A percentile compares a stretch with the other conserved stretches of the same genome.
phyloP scores from a whole-genome alignment of 1,140 invertebrate species.

The Aplysia californica region DNA sequence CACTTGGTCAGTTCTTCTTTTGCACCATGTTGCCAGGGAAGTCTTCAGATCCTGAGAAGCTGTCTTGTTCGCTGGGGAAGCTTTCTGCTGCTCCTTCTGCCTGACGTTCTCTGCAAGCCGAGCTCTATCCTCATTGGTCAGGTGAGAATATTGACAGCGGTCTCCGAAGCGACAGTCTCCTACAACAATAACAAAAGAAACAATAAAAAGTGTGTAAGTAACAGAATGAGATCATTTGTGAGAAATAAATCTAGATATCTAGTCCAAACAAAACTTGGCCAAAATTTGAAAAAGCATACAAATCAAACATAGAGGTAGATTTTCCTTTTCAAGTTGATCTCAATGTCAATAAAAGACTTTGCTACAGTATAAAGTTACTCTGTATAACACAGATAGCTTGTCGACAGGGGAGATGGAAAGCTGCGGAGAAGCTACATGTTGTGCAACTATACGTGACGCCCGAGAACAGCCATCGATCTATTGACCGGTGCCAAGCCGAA shows the following conservation, averaged over 20 bases:
- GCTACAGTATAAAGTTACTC: no score
- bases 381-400: no score
- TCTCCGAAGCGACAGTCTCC: constrained; percentile 19
- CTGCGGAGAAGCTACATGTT: no score
- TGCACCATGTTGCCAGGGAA: background rate
- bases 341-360: no score
- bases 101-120: background rate
- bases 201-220: background rate
- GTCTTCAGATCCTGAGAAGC: background rate
- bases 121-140: constrained; percentile 8
- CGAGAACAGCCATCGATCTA: no score
- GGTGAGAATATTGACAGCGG: constrained; percentile 17
- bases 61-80: background rate
- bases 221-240: background rate
- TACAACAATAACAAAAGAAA: constrained; percentile 2
- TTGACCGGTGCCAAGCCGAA: no score
- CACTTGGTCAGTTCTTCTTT: background rate
- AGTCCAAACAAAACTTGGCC: no score
- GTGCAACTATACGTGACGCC: no score
- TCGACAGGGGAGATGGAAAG: no score
- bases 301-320: no score
- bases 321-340: no score
- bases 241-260: background rate
- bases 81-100: constrained; percentile 9
- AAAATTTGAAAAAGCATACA: no score